phyloP scores from a whole-genome alignment of 1,140 invertebrate genomes.

The Aleiodes sp. region DNA sequence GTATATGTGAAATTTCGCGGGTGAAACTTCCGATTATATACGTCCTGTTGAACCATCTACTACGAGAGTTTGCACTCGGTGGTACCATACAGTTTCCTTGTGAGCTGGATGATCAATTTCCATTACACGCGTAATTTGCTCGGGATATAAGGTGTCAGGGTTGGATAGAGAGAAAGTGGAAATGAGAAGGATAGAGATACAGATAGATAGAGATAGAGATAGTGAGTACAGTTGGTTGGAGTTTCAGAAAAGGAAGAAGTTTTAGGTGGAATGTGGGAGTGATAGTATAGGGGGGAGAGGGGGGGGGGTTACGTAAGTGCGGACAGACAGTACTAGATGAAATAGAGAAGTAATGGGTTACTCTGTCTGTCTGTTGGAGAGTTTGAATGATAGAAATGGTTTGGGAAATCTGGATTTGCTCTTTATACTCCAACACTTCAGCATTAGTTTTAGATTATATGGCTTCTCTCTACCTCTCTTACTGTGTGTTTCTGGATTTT shows the following conservation, averaged over 20 bases:
- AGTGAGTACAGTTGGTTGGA: no score
- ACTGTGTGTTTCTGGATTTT: no score
- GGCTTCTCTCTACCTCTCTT: no score
- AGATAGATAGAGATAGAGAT: background rate
- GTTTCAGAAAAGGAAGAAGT: no score
- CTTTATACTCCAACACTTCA: background rate
- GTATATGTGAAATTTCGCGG: background rate
- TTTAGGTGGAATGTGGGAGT: background rate
- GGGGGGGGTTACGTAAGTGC: background rate
- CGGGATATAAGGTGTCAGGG: constrained; percentile 23
- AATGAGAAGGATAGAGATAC: background rate
- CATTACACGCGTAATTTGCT: constrained; percentile 36
- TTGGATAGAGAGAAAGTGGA: background rate
- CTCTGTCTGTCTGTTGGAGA: background rate
- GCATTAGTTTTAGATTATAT: no score
- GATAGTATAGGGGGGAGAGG: background rate
- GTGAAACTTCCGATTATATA: constrained; percentile 24
- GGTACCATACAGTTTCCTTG: constrained; percentile 9
- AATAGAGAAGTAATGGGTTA: background rate
- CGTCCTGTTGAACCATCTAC: constrained; percentile 12
- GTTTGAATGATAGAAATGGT: constrained; percentile 17
- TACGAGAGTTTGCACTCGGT: constrained; percentile 33
- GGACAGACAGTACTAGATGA: background rate
- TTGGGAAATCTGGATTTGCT: constrained; percentile 1
- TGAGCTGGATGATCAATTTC: constrained; percentile 34